phyloP scores from a whole-genome alignment of 1,140 invertebrate genomes.

The Zaprionus africanus region DNA sequence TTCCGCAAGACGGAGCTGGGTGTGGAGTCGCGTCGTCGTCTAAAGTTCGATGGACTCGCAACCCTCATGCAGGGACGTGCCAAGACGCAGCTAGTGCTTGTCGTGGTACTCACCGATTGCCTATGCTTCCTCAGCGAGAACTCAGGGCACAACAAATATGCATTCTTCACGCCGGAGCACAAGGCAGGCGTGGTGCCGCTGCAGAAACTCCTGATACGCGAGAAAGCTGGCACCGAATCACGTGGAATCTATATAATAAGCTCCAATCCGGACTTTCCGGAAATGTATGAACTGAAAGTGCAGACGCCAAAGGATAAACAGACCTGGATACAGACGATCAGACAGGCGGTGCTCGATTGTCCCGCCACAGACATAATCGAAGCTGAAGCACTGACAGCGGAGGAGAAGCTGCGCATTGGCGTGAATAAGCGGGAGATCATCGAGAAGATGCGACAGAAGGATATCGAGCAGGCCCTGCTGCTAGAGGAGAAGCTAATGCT shows the following conservation, averaged over 20 bases:
- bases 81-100: conserved; percentile 92
- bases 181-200: conserved; percentile 95
- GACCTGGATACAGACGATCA: conserved; percentile 94
- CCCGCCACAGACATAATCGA: conserved; percentile 87
- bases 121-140: conserved; percentile 96
- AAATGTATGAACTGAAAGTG: conserved; percentile 98
- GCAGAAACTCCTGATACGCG: conserved; percentile 94
- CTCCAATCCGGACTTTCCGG: conserved; percentile 93
- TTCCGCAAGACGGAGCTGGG: conserved; percentile 98
- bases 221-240: conserved; percentile 95
- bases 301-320: conserved; percentile 94
- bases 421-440: conserved; percentile 88
- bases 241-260: conserved; percentile 95
- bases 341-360: conserved; percentile 90
- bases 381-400: conserved; percentile 87
- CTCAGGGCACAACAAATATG: conserved; percentile 91
- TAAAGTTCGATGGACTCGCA: conserved; percentile 94
- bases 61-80: conserved; percentile 93
- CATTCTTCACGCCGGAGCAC: conserved; percentile 94
- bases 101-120: conserved; percentile 95
- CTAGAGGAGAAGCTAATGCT: conserved; percentile 95
- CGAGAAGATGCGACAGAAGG: conserved; percentile 92
- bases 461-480: conserved; percentile 92
- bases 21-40: conserved; percentile 90
- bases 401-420: conserved; percentile 90